Percentiles rank a stretch among this genome's conserved stretches.
phyloP scores from a whole-genome alignment of 2,797 vertebrate genomes.

The Emys orbicularis region DNA sequence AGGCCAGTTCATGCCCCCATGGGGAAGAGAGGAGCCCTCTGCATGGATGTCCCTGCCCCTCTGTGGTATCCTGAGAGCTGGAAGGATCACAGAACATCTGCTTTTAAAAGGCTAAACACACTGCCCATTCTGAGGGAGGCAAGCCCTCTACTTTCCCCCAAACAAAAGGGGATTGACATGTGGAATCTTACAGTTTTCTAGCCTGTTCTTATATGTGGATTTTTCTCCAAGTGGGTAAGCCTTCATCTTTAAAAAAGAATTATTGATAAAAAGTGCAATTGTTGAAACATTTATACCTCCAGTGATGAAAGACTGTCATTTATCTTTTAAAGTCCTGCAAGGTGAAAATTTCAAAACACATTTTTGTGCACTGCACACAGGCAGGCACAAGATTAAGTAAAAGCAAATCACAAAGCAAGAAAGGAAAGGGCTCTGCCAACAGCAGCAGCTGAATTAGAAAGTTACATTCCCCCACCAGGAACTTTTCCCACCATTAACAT shows the following conservation, averaged over 20 bases:
- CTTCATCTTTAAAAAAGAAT: conserved; percentile 16
- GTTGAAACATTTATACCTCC: conserved; percentile 26
- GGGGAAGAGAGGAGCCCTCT: background rate
- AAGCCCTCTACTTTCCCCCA: conserved; percentile 3
- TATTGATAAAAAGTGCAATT: background rate
- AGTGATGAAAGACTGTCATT: conserved; percentile 42
- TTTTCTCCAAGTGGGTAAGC: background rate
- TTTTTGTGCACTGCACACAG: conserved; percentile 42
- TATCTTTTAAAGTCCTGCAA: conserved; percentile 35
- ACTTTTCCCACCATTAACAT: conserved; percentile 64
- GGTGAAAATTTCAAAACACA: conserved; percentile 57
- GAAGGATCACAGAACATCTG: background rate
- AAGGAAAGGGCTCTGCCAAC: conserved; percentile 53
- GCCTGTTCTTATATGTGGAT: background rate
- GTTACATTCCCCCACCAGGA: conserved; percentile 68
- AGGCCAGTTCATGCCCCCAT: background rate
- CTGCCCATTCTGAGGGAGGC: conserved; percentile 5
- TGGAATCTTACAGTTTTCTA: conserved; percentile 17
- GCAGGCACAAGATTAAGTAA: conserved; percentile 64
- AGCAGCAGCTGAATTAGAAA: conserved; percentile 65
- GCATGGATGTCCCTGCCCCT: background rate
- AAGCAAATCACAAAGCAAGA: conserved; percentile 23
- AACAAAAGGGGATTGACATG: conserved; percentile 1
- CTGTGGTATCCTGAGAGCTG: background rate
- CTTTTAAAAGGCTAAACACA: background rate